Evolutionary conservation across 1,140 invertebrate species (phyloP).

Genomic region (Hyles vespertilio): DNA sequence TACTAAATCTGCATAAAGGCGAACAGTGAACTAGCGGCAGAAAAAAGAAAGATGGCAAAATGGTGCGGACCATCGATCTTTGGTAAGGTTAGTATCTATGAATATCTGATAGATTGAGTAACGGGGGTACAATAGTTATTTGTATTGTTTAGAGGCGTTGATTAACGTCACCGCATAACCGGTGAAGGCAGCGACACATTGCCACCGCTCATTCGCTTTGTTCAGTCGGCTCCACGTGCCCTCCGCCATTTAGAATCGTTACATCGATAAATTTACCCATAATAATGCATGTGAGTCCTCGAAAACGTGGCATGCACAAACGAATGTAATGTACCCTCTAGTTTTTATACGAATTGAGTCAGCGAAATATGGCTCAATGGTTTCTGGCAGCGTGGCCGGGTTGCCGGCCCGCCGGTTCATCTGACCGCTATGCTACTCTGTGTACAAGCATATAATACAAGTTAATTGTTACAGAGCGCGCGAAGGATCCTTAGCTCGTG

Average conservation of each 20-base stretch:
- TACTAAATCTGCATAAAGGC: slow-evolving; percentile 24
- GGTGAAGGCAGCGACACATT: slow-evolving; percentile 17
- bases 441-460: slow-evolving; percentile 32
- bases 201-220: slow-evolving; percentile 62
- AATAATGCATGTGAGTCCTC: background rate
- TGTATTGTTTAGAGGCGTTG: too few species aligned
- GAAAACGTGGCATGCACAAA: background rate
- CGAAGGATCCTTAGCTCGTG: slow-evolving; percentile 25
- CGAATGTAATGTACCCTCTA: background rate
- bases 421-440: slow-evolving; percentile 5
- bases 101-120: background rate
- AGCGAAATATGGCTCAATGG: too few species aligned
- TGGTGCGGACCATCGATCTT: slow-evolving; percentile 52
- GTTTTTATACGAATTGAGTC: too few species aligned
- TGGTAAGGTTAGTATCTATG: slow-evolving; percentile 55
- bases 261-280: slow-evolving; percentile 12
- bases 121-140: too few species aligned
- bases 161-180: too few species aligned
- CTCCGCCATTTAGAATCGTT: slow-evolving; percentile 60
- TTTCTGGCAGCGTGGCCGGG: slow-evolving; percentile 2
- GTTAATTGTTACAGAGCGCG: slow-evolving; percentile 11
- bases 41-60: slow-evolving; percentile 65
- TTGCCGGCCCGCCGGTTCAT: background rate
- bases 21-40: slow-evolving; percentile 52
- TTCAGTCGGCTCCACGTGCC: slow-evolving; percentile 71